phyloP scores from a whole-genome alignment of 2,888 invertebrate genomes.

The Latrodectus elegans region DNA sequence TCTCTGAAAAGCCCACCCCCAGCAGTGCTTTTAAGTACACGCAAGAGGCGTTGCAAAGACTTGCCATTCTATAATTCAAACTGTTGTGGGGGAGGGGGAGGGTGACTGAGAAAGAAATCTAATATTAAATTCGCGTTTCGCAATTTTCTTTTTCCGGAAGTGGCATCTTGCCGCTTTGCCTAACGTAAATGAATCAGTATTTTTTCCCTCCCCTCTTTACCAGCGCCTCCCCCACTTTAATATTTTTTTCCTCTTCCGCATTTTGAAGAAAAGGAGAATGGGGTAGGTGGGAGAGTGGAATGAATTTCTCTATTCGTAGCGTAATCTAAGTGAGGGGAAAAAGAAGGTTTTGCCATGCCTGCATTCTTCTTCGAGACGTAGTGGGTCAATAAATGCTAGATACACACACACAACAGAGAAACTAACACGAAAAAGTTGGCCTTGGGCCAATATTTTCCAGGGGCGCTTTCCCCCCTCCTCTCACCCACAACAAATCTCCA shows the following conservation, averaged over 20 bases:
- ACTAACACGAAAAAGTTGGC: constrained; percentile 68
- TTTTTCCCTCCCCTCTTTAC: constrained; percentile 18
- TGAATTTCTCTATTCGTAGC: constrained; percentile 23
- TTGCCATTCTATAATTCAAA: neutral
- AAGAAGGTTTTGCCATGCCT: constrained; percentile 1
- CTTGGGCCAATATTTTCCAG: constrained; percentile 65
- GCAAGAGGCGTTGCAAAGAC: neutral
- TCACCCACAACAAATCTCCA: neutral
- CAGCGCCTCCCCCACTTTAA: constrained; percentile 2
- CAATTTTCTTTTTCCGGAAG: constrained; percentile 62
- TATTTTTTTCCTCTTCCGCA: neutral
- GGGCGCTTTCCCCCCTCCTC: constrained; percentile 7
- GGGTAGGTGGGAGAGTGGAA: constrained; percentile 4
- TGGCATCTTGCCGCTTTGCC: constrained; percentile 48
- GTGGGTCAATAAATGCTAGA: constrained; percentile 67
- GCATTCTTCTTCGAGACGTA: constrained; percentile 48
- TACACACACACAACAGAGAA: constrained; percentile 67
- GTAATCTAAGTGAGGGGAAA: constrained; percentile 35
- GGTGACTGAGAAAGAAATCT: constrained; percentile 1
- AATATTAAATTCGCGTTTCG: constrained; percentile 58
- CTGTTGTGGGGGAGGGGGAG: neutral
- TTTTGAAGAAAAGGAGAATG: neutral
- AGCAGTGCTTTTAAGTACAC: constrained; percentile 15
- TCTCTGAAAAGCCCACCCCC: constrained; percentile 32
- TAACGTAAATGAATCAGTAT: constrained; percentile 56